These are phyloP conservation scores for Heliconius charithonia DNA, from an alignment of 2,888 invertebrate genomes.

Conservation along the genomic window DNA sequence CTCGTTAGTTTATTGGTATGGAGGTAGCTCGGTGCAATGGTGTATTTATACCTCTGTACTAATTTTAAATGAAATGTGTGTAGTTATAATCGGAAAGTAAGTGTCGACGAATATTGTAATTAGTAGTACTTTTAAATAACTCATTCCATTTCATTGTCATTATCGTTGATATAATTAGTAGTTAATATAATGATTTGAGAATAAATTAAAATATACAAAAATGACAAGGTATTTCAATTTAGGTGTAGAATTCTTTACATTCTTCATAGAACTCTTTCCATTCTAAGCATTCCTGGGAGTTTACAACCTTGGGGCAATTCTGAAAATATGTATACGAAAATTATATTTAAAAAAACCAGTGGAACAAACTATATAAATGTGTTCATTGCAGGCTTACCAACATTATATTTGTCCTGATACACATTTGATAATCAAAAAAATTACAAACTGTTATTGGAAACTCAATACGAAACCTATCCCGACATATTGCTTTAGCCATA, in stretches of 20 bases:
- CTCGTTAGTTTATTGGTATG: constrained; percentile 67
- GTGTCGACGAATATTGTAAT: constrained; percentile 37
- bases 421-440: constrained; percentile 57
- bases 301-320: constrained; percentile 63
- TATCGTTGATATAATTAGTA: constrained; percentile 53
- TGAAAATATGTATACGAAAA: constrained; percentile 46
- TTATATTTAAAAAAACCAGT: background rate
- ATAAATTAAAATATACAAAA: constrained; percentile 62
- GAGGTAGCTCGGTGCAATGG: constrained; percentile 56
- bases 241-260: constrained; percentile 60
- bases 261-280: constrained; percentile 60
- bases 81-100: constrained; percentile 69
- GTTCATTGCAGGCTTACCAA: constrained; percentile 52
- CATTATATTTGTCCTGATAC: constrained; percentile 60
- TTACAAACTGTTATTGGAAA: constrained; percentile 58
- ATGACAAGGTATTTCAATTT: constrained; percentile 42
- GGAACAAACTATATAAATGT: background rate
- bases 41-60: constrained; percentile 58
- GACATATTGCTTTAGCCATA: constrained; percentile 60
- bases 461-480: constrained; percentile 47
- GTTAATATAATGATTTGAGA: constrained; percentile 54
- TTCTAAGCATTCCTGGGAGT: constrained; percentile 56
- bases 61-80: constrained; percentile 60
- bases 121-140: constrained; percentile 51
- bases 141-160: constrained; percentile 62